These are phyloP conservation scores for Chymomyza amoena DNA, from an alignment of 2,888 invertebrate species.

Conservation along the genomic window DNA sequence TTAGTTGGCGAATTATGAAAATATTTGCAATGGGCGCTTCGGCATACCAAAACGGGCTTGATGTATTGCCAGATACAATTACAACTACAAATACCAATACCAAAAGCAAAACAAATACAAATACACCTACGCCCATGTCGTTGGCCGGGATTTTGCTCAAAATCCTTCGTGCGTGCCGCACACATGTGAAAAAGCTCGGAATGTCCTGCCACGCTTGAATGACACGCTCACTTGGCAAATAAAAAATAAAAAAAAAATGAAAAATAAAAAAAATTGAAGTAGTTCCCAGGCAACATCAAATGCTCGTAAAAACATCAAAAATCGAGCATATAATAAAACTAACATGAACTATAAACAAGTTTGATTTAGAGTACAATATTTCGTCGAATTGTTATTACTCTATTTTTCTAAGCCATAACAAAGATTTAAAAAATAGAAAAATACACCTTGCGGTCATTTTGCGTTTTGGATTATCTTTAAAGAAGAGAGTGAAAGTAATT, in stretches of 20 bases:
- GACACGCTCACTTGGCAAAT: constrained; percentile 39
- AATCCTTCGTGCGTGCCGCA: constrained; percentile 61
- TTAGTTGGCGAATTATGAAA: constrained; percentile 71
- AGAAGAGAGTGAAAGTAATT: no score
- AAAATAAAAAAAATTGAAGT: background rate
- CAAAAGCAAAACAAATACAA: background rate
- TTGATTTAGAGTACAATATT: background rate
- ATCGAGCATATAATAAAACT: constrained; percentile 39
- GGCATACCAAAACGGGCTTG: constrained; percentile 46
- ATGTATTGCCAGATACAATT: constrained; percentile 38
- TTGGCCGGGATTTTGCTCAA: constrained; percentile 26
- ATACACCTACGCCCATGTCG: background rate
- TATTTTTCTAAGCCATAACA: background rate
- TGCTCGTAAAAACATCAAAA: constrained; percentile 52
- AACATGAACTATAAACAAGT: constrained; percentile 47
- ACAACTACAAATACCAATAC: background rate
- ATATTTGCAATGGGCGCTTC: constrained; percentile 59
- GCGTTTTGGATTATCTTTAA: no score
- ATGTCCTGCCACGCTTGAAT: constrained; percentile 1
- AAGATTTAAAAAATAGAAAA: background rate
- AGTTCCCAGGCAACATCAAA: constrained; percentile 23
- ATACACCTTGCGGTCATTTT: no score
- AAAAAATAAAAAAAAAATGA: constrained; percentile 4
- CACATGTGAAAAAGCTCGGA: constrained; percentile 18
- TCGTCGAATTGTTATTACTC: background rate